Evolutionary conservation across 2,888 invertebrate genomes (phyloP), one percentile per base, ranked within the genome.

Genomic region (Tigriopus californicus): DNA sequence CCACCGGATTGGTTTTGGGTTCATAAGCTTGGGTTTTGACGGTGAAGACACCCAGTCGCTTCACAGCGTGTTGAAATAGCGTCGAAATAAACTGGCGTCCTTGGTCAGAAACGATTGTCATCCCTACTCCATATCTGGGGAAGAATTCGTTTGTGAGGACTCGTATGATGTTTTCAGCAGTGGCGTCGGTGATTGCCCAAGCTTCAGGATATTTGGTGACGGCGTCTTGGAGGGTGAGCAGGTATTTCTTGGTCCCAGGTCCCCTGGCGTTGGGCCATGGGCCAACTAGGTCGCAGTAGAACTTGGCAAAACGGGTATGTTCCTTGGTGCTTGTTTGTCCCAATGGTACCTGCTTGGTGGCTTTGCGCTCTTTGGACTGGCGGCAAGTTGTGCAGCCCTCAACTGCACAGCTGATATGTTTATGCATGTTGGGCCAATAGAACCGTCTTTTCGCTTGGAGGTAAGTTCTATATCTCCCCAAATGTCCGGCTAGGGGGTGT

Each of bases 361-460:
- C 1, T n/a, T 52, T 52, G 20, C 52, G 15, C 2, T 1, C 5
- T n/a, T 52, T 52, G 24, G 52, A 1, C 2, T n/a, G 11, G 6
- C 13, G n/a, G 22, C 52, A 52, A 1, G 22, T 22, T 2, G 12
- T 20, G 22, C 52, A 52, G 1, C 52, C 52, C 10, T 52, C 33
- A 4, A 52, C 22, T 11, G 24, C 52, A 11, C 22, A 1, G 13
- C 2, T 40, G 5, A 52, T 52, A 4, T 52, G 12, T n/a, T 4
- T 10, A 52, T 52, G 25, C 22, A 52, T 52, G 13, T 20, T 52
- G 24, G 52, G 8, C 52, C 52, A 52, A 52, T 52, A 52, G n/a
- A 52, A n/a, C 22, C 33, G 10, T 52, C 24, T 24, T 20, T 20
- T 52, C 1, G 52, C 52, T 25, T 25, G 15, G 1, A 52, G n/a